Evolutionary conservation across 2,888 invertebrate species (phyloP), one percentile per base, ranked within the genome.

Genomic region (Nasonovia ribisnigri): DNA sequence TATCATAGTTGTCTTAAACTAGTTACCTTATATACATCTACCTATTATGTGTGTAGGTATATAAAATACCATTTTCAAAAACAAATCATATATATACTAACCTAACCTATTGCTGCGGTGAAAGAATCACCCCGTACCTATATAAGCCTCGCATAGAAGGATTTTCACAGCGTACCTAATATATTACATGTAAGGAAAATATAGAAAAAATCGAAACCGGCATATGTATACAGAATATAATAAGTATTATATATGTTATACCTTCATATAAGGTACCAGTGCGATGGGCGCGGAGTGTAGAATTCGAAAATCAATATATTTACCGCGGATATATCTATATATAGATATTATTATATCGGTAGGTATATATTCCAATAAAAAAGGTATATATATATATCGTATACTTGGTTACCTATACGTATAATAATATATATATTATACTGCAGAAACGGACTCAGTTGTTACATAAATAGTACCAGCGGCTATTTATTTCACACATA

Each of bases 231-330:
- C 2, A 57, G 26, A 57, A 26, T 57, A 36, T 8, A 36, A 77
- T 42, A 24, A 8, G 2, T 43, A 43, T 84, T 84, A 84, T n/a
- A n/a, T n/a, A n/a, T 84, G 26, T 84, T 26, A 26, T 46, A 11
- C 26, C 26, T 43, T 24, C 10, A 6, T 10, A 20, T 54, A 54
- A 6, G 5, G 20, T 20, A 5, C 54, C 26, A 84, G n/a, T 4
- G 67, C 16, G 8, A 42, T 42, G 8, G 84, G 3, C 24, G 26
- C 10, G 26, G 84, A 43, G 43, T 24, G 42, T 11, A 84, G 26
- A 84, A 84, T 84, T 42, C 43, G 43, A 43, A 84, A 84, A 84
- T 84, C 36, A 84, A 84, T 84, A 42, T 84, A 43, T 67, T 67
- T 67, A 16, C 67, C 11, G 0, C 6, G n/a, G n/a, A 67, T 67